Evolutionary conservation across 2,113 vertebrate species (phyloP), one percentile per base, ranked within the genome.

Genomic region (Lepidothrix coronata): DNA sequence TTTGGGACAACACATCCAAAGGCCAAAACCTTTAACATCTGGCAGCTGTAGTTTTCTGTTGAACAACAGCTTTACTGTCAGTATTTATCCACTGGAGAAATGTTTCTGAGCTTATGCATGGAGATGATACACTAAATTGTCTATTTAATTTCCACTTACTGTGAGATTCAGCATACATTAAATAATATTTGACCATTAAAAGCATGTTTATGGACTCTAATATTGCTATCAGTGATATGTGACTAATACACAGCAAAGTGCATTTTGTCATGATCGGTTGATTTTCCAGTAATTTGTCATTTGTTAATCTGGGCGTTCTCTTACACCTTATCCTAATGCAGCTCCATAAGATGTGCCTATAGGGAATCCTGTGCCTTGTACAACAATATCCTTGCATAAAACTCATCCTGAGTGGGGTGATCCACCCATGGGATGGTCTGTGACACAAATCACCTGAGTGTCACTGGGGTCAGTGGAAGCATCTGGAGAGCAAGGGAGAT

Each of bases 171-270:
- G 93, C 82, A 79, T 95, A 93, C 95, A 95, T 97, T 98, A 98
- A 97, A 97, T 96, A 97, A 88, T 88, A 97, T 97, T 95, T 95
- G 92, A 95, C 97, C 96, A 97, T 97, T 98, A 98, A 98, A 98
- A 97, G 92, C 96, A n/a, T 97, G 98, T 98, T 98, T 98, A 97
- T 97, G 96, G 95, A 93, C 91, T 97, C 95, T 91, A 94, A 96
- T 95, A 96, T 96, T 96, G 97, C 94, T 87, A 65, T 93, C 95
- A 97, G 96, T 91, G 94, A 96, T 97, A 97, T 96, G 96, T 97
- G 95, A 97, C 97, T 98, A 97, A 97, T 96, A 96, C 12, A 43
- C 51, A 96, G 72, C 33, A 93, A 96, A 96, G 95, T 79, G 90
- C 95, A 91, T 98, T 97, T 96, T 97, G 97, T 94, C 95, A 96